Base-by-base conservation (phyloP, 2,113 vertebrate species). In the Gallinago undulata region DNA sequence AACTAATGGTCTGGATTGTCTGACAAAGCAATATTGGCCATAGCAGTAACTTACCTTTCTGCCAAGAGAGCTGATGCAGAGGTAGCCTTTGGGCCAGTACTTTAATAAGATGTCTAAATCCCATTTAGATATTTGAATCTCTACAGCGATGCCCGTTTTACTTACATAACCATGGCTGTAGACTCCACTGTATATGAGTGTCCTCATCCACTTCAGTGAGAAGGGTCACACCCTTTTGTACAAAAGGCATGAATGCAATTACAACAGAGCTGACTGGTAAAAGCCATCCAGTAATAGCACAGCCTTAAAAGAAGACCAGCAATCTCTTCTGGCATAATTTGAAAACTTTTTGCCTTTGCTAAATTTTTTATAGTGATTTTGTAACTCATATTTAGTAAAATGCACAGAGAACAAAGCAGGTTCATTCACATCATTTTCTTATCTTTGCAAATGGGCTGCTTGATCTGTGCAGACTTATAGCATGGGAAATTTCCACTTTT, bases 341-440 rank as follows among this genome's bases (percentile, higher is more conserved):
- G 47, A 80, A 94, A 93, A 67, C 47, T 76, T 94, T 76, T 47
- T 93, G 67, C 47, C 90, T 80, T 95, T 90, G 59, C 79, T 55
- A 73, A 93, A 73, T 56, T 92, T 92, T 81, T 48, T 7, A 48
- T 48, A 59, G 53, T 69, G 6, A 60, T 87, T 95, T 94, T 73
- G 6, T 89, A 79, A 79, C 31, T 89, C 37, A 6, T 73, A 57
- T 33, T 91, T 85, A 88, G 85, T 90, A 73, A 67, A 83, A 63
- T 51, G 23, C 28, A 25, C 1, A 1, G 41, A 89, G 77, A 91
- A 76, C 57, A 94, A 95, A 94, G 89, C 11, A 16, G 7, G 24
- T 82, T 78, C 24, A 2, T 91, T 92, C 14, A 53, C 84, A 79
- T 73, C 16, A 37, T 13, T 84, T 84, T 75, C 74, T 89, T 89